Percentiles rank a stretch among this genome's conserved stretches.
phyloP scores from a whole-genome alignment of 2,888 invertebrate genomes.

The Latrodectus hesperus region DNA sequence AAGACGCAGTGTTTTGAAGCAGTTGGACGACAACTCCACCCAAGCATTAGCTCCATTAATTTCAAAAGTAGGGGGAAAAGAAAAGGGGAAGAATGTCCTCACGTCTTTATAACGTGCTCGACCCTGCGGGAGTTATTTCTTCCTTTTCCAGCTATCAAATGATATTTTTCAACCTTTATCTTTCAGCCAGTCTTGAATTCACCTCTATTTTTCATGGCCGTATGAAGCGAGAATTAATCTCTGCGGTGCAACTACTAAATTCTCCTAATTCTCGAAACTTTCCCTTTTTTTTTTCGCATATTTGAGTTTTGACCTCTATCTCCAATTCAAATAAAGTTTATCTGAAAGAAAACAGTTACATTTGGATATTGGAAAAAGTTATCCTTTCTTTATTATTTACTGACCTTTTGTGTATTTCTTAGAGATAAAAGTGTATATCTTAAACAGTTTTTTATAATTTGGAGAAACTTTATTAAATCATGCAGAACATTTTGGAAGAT shows the following conservation, averaged over 20 bases:
- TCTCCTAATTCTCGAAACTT: slow-evolving; percentile 20
- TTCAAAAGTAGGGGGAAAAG: neutral
- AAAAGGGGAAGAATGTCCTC: slow-evolving; percentile 11
- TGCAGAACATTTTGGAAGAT: no score
- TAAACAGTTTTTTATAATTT: no score
- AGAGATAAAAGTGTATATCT: no score
- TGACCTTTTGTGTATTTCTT: no score
- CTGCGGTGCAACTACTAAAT: slow-evolving; percentile 47
- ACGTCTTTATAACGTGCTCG: slow-evolving; percentile 30
- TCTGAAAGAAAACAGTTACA: no score
- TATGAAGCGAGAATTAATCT: slow-evolving; percentile 49
- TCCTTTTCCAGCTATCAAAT: slow-evolving; percentile 27
- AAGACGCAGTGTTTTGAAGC: slow-evolving; percentile 43
- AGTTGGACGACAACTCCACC: slow-evolving; percentile 51
- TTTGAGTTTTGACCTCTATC: no score
- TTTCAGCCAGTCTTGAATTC: slow-evolving; percentile 25
- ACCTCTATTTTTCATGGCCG: slow-evolving; percentile 40
- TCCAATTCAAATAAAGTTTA: no score
- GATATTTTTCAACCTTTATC: slow-evolving; percentile 63
- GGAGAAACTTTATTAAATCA: no score
- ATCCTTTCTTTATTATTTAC: no score
- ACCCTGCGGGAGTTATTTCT: slow-evolving; percentile 5
- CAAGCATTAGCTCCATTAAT: slow-evolving; percentile 32
- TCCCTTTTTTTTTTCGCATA: neutral
- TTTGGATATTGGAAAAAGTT: no score